These are phyloP conservation scores for Cabera pusaria DNA, from an alignment of 2,888 invertebrate genomes.

Conservation along the genomic window DNA sequence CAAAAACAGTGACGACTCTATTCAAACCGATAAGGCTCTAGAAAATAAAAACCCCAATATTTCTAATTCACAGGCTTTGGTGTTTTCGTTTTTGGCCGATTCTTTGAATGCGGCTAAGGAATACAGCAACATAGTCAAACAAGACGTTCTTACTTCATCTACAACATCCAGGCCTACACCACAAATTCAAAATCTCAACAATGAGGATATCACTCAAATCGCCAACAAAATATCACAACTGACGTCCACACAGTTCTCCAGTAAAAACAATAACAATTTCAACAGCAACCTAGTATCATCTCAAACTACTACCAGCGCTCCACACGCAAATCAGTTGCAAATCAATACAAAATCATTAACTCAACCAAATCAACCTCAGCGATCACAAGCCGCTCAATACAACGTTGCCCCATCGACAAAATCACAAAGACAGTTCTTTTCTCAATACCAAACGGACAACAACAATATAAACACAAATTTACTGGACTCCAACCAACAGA, in stretches of 20 bases:
- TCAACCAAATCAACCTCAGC: constrained; percentile 35
- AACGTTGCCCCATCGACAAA: constrained; percentile 38
- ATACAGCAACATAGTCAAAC: constrained; percentile 63
- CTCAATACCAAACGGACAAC: constrained; percentile 41
- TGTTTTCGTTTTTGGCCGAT: constrained; percentile 71
- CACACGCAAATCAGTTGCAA: constrained; percentile 37
- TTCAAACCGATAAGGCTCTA: constrained; percentile 65
- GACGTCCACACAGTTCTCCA: constrained; percentile 64
- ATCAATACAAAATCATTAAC: constrained; percentile 36
- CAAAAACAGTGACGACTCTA: constrained; percentile 48
- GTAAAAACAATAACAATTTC: constrained; percentile 37
- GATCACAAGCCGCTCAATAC: constrained; percentile 40
- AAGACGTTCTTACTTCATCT: constrained; percentile 46
- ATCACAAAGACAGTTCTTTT: constrained; percentile 40
- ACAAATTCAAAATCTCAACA: constrained; percentile 54
- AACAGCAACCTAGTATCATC: constrained; percentile 14
- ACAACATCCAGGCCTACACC: constrained; percentile 44
- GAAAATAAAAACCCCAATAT: constrained; percentile 61
- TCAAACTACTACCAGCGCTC: constrained; percentile 22
- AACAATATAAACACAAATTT: constrained; percentile 31
- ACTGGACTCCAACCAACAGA: constrained; percentile 42
- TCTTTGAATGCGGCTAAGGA: constrained; percentile 72
- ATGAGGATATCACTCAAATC: constrained; percentile 57
- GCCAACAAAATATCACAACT: constrained; percentile 63
- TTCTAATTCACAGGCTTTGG: constrained; percentile 78